Percentiles rank a stretch among this genome's conserved stretches.
phyloP scores from a whole-genome alignment of 2,797 vertebrate genomes.

The Rhinichthys osculus region DNA sequence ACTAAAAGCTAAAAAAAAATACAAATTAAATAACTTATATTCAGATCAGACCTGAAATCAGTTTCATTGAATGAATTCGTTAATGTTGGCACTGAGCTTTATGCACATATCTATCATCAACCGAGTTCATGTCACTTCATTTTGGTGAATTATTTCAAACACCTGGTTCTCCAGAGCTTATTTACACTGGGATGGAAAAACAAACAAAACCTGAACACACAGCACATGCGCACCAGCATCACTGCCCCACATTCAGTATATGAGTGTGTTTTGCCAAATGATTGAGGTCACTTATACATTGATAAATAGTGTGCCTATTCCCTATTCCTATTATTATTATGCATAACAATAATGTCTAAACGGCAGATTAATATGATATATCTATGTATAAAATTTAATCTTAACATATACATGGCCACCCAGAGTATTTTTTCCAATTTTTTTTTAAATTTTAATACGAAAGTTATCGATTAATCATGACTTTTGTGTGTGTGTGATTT shows the following conservation, averaged over 20 bases:
- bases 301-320: background rate
- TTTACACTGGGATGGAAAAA: constrained; percentile 7
- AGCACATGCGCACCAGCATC: background rate
- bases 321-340: too few species aligned
- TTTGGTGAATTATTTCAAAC: background rate
- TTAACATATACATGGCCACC: background rate
- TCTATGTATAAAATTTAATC: background rate
- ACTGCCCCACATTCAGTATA: background rate
- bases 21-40: too few species aligned
- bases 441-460: background rate
- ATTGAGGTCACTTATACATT: too few species aligned
- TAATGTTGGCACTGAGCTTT: background rate
- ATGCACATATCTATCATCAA: background rate
- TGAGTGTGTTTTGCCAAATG: background rate
- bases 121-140: background rate
- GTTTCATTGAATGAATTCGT: background rate
- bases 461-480: background rate
- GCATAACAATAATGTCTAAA: background rate
- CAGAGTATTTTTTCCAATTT: too few species aligned
- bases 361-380: background rate
- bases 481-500: too few species aligned
- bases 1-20: background rate
- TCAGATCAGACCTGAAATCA: background rate
- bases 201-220: constrained; percentile 25
- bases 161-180: constrained; percentile 12